These are phyloP conservation scores for Trachelus tabidus DNA, from an alignment of 2,888 invertebrate genomes.

Conservation along the genomic window DNA sequence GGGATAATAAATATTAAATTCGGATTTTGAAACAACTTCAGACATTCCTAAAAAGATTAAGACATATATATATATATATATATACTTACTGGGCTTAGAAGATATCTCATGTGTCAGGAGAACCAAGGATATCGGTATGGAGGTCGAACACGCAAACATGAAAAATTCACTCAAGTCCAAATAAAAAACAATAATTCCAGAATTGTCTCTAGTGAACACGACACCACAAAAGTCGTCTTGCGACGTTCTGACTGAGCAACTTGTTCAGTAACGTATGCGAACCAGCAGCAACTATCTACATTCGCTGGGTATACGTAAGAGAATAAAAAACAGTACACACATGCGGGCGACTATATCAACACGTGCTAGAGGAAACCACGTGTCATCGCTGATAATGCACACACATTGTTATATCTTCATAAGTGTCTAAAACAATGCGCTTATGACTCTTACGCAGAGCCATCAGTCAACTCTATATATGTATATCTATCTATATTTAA, in stretches of 20 bases:
- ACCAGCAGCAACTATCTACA: neutral
- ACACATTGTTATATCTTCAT: neutral
- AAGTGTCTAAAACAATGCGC: neutral
- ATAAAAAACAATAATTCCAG: neutral
- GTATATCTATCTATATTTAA: neutral
- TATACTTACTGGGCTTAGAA: neutral
- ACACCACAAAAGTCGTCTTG: neutral
- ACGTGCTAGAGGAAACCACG: conserved; percentile 25
- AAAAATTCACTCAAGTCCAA: neutral
- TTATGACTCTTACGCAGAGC: neutral
- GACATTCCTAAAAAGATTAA: neutral
- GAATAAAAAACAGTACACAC: conserved; percentile 7
- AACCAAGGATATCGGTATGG: neutral
- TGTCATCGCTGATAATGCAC: conserved; percentile 31
- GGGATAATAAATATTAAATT: neutral
- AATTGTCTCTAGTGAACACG: neutral
- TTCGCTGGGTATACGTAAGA: conserved; percentile 1
- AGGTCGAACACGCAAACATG: neutral
- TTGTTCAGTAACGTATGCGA: neutral
- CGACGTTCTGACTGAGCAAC: neutral
- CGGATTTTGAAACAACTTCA: neutral
- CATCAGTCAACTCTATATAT: neutral
- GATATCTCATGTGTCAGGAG: neutral
- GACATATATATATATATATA: neutral
- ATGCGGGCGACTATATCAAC: conserved; percentile 14